Evolutionary conservation across 2,888 invertebrate genomes (phyloP).

Genomic region (Portevinia maculata): DNA sequence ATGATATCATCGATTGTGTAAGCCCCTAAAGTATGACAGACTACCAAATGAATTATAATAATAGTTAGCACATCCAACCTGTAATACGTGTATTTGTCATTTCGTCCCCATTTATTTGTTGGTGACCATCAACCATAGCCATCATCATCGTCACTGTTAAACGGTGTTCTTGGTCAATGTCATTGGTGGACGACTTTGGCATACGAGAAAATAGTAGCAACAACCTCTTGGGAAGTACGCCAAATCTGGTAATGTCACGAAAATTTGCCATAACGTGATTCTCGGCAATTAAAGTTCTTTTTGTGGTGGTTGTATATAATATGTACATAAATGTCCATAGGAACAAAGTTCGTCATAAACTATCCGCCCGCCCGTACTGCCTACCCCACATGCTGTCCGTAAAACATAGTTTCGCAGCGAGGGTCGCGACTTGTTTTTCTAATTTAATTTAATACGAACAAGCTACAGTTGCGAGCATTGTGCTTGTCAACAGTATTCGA

Average conservation of each 20-base stretch:
- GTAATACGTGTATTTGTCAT: constrained; percentile 34
- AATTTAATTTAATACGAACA: constrained; percentile 61
- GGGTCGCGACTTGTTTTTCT: constrained; percentile 65
- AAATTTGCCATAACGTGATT: constrained; percentile 68
- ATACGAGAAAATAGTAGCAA: constrained; percentile 27
- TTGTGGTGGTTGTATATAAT: not conserved
- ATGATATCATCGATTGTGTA: constrained; percentile 67
- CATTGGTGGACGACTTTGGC: constrained; percentile 45
- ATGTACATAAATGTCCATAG: not conserved
- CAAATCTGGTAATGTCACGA: constrained; percentile 69
- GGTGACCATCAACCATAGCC: constrained; percentile 22
- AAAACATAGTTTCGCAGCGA: constrained; percentile 11
- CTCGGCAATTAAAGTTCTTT: constrained; percentile 52
- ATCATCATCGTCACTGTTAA: constrained; percentile 14
- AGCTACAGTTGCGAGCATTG: constrained; percentile 36
- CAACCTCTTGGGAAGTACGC: constrained; percentile 66
- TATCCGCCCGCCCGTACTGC: not conserved
- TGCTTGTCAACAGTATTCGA: constrained; percentile 61
- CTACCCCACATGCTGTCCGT: not conserved
- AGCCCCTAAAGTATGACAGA: constrained; percentile 55
- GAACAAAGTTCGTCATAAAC: constrained; percentile 35
- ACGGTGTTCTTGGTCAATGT: constrained; percentile 57
- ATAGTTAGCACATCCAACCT: constrained; percentile 63
- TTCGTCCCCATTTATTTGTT: constrained; percentile 23
- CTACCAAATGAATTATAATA: constrained; percentile 40